Evolutionary conservation across 2,797 vertebrate genomes (phyloP), one percentile per base, ranked within the genome.

Genomic region (Acanthurus tractus): DNA sequence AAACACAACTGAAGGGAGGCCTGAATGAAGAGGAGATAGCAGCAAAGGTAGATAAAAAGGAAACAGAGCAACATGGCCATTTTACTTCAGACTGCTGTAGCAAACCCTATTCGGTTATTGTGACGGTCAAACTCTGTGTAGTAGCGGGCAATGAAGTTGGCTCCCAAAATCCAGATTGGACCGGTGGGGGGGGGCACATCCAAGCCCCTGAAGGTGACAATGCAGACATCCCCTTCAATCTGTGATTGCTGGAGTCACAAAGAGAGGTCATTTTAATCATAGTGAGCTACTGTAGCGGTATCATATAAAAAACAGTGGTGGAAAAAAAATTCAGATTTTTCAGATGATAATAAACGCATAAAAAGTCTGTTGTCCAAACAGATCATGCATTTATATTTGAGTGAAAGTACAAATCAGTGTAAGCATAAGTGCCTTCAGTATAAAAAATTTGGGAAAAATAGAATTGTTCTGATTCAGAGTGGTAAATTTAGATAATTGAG

Each of bases 91-190:
- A 96, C 95, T n/a, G 98, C 96, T 0, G 92, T 86, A 68, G 98
- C 98, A 63, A 99, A 99, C 49, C 98, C 98, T 62, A 99, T 98
- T 40, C 97, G 96, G 83, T 98, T 97, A 90, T 97, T 97, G 62
- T 71, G 94, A 2, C 98, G 96, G 87, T 99, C 98, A 53, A 99
- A 99, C 87, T 97, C 96, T 1, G 96, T 98, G 92, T 99, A 99
- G 92, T 98, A 99, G 80, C 97, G 96, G 5, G 96, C 95, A 17
- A 99, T 99, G 90, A 99, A 99, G 86, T 94, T 98, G 89, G 98
- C 97, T 0, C 98, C 98, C 76, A 99, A 92, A 83, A 98, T 96
- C 98, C 98, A 99, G 63, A 98, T 70, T 8, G 97, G 98, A 4
- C 98, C 98, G 1, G 94, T 87, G 0, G 98, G 98, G 0, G 97